Percentiles rank a stretch among this genome's conserved stretches.
phyloP scores from a whole-genome alignment of 2,797 vertebrate species.

The Rhinatrema bivittatum region DNA sequence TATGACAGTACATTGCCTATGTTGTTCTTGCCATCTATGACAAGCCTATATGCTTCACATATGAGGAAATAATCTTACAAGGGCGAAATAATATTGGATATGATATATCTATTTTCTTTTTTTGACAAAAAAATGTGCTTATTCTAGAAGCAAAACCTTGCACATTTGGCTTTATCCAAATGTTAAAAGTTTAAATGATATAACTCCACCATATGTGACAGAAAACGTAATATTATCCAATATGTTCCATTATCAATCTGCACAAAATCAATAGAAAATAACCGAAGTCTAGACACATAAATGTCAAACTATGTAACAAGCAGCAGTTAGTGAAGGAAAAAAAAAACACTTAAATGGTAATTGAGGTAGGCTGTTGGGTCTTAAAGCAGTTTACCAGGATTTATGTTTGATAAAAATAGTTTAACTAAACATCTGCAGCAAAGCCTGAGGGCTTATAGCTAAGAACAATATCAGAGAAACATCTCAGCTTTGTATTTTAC shows the following conservation, averaged over 20 bases:
- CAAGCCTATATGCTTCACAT: too few relatives aligned
- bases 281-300: conserved; percentile 63
- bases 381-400: conserved; percentile 64
- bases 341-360: conserved; percentile 76
- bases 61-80: too few relatives aligned
- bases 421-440: conserved; percentile 72
- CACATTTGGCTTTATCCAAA: too few relatives aligned
- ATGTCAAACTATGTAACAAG: conserved; percentile 63
- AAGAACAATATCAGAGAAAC: conserved; percentile 59
- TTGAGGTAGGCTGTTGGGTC: conserved; percentile 60
- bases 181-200: conserved; percentile 29
- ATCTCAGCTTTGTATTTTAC: conserved; percentile 61
- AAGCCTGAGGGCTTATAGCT: conserved; percentile 63
- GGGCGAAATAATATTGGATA: too few relatives aligned
- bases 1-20: too few relatives aligned
- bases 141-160: too few relatives aligned
- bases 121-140: too few relatives aligned
- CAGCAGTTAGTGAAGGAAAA: conserved; percentile 56
- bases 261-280: conserved; percentile 59
- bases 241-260: conserved; percentile 46
- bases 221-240: conserved; percentile 26
- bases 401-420: conserved; percentile 70
- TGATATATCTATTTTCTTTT: too few relatives aligned
- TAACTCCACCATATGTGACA: conserved; percentile 27
- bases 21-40: too few relatives aligned